Evolutionary conservation across 2,113 vertebrate species (phyloP).

Genomic region (Psilopogon haemacephalus): DNA sequence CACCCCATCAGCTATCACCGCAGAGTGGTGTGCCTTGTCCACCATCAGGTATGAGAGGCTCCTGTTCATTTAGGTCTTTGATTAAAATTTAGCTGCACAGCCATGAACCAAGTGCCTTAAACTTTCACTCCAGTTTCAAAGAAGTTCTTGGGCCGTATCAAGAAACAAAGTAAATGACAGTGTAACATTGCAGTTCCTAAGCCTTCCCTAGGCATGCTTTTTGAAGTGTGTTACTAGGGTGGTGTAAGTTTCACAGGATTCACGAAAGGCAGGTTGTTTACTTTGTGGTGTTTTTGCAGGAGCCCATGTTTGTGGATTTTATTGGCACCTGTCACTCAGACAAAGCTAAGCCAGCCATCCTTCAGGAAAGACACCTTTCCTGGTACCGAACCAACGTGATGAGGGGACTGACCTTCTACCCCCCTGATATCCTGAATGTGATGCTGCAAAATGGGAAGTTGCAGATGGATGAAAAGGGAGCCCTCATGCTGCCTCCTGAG

Average conservation of each 20-base stretch:
- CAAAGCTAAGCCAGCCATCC: slow-evolving; percentile 73
- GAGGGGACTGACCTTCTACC: slow-evolving; percentile 77
- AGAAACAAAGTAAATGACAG: not conserved
- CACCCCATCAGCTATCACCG: slow-evolving; percentile 82
- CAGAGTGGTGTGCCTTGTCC: slow-evolving; percentile 85
- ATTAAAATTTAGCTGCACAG: not conserved
- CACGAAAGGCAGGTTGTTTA: not conserved
- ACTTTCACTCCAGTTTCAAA: not conserved
- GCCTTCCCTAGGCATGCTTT: not conserved
- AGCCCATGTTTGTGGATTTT: slow-evolving; percentile 87
- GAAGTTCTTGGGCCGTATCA: not conserved
- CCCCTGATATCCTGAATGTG: slow-evolving; percentile 74
- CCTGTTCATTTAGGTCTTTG: not conserved
- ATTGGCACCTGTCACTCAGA: slow-evolving; percentile 92
- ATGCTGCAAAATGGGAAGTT: slow-evolving; percentile 76
- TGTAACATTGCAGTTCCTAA: not conserved
- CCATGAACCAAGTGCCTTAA: not conserved
- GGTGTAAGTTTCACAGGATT: not conserved
- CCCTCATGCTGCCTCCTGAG: slow-evolving; percentile 65
- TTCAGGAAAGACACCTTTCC: slow-evolving; percentile 81
- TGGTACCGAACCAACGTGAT: slow-evolving; percentile 74
- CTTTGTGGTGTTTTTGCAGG: slow-evolving; percentile 68
- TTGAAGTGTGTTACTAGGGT: not conserved
- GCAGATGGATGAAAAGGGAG: slow-evolving; percentile 68
- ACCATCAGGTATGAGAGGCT: slow-evolving; percentile 82